Base-by-base conservation (phyloP, 2,113 vertebrate species). In the Stercorarius parasiticus region DNA sequence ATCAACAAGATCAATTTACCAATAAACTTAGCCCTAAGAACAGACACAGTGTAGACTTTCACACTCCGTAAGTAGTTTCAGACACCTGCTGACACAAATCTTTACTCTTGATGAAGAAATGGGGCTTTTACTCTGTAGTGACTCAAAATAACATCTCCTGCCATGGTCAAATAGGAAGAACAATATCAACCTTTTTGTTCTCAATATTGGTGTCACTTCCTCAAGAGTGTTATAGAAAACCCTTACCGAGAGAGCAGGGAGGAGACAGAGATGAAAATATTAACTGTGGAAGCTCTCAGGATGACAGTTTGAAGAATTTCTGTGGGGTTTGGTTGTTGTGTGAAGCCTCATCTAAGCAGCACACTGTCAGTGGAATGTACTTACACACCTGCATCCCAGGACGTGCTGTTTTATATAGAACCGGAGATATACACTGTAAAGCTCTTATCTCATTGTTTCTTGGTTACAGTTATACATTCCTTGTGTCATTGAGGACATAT, bases 241-340 rank as follows among this genome's bases (percentile, higher is more conserved):
- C 5, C 45, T 80, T 49, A n/a, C 6, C 1, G 3, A 62, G 67
- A 43, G 15, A 40, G 9, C 1, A 0, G 16, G 12, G 7, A 56
- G 11, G 38, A 78, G 9, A 61, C 0, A 55, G 45, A 78, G 16
- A 26, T 9, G 18, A 50, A 83, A 74, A 38, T 55, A 5, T 12
- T 36, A 77, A 18, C 11, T 90, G n/a, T 43, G n/a, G 27, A 67
- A 88, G 13, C 38, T 59, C 43, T 93, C 2, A 2, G 23, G 47
- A 79, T 56, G 65, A 72, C 32, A 76, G 27, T 52, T 7, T 58
- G n/a, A 69, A 50, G 38, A 83, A 38, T 55, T 94, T 79, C 52
- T 20, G 2, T 38, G 25, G 52, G 11, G 11, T 70, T 82, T 72
- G 29, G 14, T 29, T 67, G n/a, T n/a, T 86, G 14, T 45, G 25